phyloP scores from a whole-genome alignment of 2,888 invertebrate genomes.

The Pseudolycoriella hygida region DNA sequence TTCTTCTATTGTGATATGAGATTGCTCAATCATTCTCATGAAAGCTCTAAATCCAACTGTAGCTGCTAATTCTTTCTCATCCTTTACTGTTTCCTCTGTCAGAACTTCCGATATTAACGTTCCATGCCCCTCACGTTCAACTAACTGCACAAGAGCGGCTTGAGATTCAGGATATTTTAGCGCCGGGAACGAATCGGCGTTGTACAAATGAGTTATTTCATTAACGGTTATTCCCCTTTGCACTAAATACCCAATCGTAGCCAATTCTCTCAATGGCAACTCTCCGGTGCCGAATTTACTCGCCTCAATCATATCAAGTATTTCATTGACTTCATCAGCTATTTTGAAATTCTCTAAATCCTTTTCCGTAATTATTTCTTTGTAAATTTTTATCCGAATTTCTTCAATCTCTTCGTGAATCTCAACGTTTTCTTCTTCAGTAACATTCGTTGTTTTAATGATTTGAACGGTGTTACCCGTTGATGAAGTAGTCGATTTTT shows the following conservation, averaged over 20 bases:
- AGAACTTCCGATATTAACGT: slow-evolving; percentile 65
- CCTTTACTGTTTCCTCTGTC: slow-evolving; percentile 60
- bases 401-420: slow-evolving; percentile 33
- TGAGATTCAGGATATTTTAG: slow-evolving; percentile 66
- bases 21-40: slow-evolving; percentile 67
- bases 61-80: slow-evolving; percentile 51
- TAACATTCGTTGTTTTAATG: slow-evolving; percentile 15
- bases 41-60: slow-evolving; percentile 74
- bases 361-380: slow-evolving; percentile 29
- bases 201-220: slow-evolving; percentile 61
- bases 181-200: slow-evolving; percentile 61
- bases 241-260: slow-evolving; percentile 62
- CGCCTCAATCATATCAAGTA: slow-evolving; percentile 53
- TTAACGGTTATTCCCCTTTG: slow-evolving; percentile 56
- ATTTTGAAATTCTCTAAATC: slow-evolving; percentile 38
- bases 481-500: slow-evolving; percentile 8
- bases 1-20: slow-evolving; percentile 66
- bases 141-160: slow-evolving; percentile 65
- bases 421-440: slow-evolving; percentile 20
- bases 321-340: slow-evolving; percentile 56
- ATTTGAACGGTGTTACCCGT: neutral
- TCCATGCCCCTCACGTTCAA: slow-evolving; percentile 68
- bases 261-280: slow-evolving; percentile 59
- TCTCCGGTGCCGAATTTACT: slow-evolving; percentile 69
- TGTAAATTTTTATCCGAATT: slow-evolving; percentile 22